Conservation (phyloP, 2,888 invertebrate genomes). For the Phengaris arion region DNA sequence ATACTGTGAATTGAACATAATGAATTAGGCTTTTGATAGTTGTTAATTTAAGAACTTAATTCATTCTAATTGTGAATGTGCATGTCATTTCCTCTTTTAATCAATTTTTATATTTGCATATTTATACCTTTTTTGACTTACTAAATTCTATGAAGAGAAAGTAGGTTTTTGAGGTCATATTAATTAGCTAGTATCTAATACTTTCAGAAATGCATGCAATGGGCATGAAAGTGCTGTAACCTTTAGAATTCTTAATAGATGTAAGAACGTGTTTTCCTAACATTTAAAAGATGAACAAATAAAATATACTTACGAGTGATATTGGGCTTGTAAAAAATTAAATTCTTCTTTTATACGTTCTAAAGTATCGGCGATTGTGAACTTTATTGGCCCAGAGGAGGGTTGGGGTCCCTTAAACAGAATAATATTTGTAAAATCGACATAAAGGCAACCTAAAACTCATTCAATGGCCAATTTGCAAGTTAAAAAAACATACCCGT, state of each 20-base stretch:
- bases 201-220: not conserved
- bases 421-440: constrained; percentile 43
- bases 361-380: constrained; percentile 94
- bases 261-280: not conserved
- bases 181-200: constrained; percentile 2
- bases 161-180: constrained; percentile 13
- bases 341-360: constrained; percentile 98
- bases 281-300: not conserved
- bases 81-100: not conserved
- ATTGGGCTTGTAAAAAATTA: constrained; percentile 96
- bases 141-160: constrained; percentile 3
- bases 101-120: not conserved
- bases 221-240: not conserved
- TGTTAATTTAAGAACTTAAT: no score
- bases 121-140: not conserved
- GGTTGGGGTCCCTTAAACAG: constrained; percentile 87
- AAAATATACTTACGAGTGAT: constrained; percentile 90
- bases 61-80: no score
- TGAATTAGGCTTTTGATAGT: no score
- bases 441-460: constrained; percentile 30
- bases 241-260: not conserved
- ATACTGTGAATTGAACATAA: no score
- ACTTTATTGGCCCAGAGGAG: constrained; percentile 94
- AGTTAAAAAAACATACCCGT: constrained; percentile 73
- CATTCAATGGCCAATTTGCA: constrained; percentile 16